Conservation (phyloP, 2,113 vertebrate genomes). For the Probosciger aterrimus region DNA sequence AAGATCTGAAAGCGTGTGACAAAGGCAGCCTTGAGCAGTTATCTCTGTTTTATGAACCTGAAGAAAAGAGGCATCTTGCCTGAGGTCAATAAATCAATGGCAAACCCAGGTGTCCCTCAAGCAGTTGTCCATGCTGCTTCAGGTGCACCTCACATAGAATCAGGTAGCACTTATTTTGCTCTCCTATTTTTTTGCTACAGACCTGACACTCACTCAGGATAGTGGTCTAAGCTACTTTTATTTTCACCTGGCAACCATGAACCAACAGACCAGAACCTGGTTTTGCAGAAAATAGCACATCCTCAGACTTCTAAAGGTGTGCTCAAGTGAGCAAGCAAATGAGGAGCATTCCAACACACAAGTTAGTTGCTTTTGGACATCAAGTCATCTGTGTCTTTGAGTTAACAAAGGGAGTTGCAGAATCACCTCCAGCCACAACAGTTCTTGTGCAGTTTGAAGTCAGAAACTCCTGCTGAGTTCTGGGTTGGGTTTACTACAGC, state of each 20-base stretch:
- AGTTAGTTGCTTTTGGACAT: not conserved
- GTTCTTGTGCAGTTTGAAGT: not conserved
- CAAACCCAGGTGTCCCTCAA: not conserved
- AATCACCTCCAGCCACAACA: not conserved
- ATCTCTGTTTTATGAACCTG: not conserved
- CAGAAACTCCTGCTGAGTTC: not conserved
- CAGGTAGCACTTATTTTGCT: not conserved
- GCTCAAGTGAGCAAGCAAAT: not conserved
- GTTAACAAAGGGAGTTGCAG: not conserved
- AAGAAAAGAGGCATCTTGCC: not conserved
- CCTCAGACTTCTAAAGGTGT: not conserved
- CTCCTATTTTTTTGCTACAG: not conserved
- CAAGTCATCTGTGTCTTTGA: not conserved
- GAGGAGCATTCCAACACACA: not conserved
- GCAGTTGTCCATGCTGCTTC: not conserved
- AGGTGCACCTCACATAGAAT: not conserved
- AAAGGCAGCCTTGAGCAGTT: not conserved
- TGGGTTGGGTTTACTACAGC: not conserved
- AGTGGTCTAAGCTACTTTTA: not conserved
- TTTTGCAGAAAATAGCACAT: not conserved
- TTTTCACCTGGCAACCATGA: not conserved
- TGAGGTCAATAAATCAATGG: not conserved
- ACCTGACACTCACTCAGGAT: not conserved
- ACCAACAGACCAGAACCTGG: not conserved
- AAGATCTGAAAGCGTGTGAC: conserved; percentile 5